These are phyloP conservation scores for Eupristina koningsbergeri DNA, from an alignment of 1,140 invertebrate species.

Conservation along the genomic window DNA sequence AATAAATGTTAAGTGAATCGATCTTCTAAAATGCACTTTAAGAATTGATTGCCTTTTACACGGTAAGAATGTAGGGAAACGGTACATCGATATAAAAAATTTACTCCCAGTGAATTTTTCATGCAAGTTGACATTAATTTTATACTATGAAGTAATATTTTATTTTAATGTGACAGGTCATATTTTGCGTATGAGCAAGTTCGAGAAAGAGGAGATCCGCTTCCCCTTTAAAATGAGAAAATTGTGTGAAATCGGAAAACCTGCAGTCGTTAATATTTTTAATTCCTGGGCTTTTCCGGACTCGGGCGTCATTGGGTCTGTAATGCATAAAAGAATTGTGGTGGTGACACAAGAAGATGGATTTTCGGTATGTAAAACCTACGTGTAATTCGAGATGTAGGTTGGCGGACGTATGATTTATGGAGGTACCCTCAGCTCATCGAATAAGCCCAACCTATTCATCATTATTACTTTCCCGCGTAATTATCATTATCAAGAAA, in stretches of 20 bases:
- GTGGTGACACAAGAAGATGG: slow-evolving; percentile 26
- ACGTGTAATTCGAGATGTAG: not conserved
- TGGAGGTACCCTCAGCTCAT: slow-evolving; percentile 6
- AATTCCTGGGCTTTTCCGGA: not conserved
- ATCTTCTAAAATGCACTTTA: not conserved
- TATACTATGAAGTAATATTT: not conserved
- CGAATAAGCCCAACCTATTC: not conserved
- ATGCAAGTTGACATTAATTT: not conserved
- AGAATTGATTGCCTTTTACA: not conserved
- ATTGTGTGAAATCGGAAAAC: not conserved
- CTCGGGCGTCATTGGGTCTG: not conserved
- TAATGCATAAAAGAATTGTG: slow-evolving; percentile 17
- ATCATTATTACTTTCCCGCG: not conserved
- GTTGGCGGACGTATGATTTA: slow-evolving; percentile 8
- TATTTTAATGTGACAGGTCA: slow-evolving; percentile 8
- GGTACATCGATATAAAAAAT: not conserved
- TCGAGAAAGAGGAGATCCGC: not conserved
- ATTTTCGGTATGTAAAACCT: not conserved
- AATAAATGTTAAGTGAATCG: not conserved
- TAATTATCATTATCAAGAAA: slow-evolving; percentile 4
- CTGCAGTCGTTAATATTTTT: not conserved
- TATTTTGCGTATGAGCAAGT: not conserved
- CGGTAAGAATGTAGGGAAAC: not conserved
- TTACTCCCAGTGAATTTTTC: not conserved
- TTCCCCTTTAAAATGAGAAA: not conserved